Conservation (phyloP, 35 echinoderm and acorn worm genomes). For the Ptychodera flava region DNA sequence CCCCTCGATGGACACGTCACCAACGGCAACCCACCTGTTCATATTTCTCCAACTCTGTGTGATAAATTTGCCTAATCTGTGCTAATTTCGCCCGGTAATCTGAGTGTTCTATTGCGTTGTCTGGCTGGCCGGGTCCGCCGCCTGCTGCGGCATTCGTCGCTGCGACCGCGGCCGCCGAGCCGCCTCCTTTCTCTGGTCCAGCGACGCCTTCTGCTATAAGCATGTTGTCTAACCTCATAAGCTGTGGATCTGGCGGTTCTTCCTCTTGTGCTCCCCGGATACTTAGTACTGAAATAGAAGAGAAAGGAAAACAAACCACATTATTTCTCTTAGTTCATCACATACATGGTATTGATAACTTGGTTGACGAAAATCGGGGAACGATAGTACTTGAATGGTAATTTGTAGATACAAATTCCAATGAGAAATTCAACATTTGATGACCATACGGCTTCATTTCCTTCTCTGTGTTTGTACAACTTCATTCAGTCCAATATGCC, state of each 20-base stretch:
- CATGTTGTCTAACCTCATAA: slow-evolving; percentile 99
- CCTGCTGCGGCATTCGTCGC: slow-evolving; percentile 87
- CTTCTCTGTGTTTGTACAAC: too few species aligned
- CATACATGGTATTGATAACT: neutral
- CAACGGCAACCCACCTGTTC: too few species aligned
- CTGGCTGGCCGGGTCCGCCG: slow-evolving; percentile 89
- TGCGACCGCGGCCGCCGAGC: slow-evolving; percentile 90
- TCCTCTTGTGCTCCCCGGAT: slow-evolving; percentile 97
- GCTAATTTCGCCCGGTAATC: slow-evolving; percentile 98
- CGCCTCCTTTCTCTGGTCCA: slow-evolving; percentile 95
- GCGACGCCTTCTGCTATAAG: slow-evolving; percentile 98
- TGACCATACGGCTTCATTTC: too few species aligned
- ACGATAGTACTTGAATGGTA: too few species aligned
- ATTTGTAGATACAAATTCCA: too few species aligned
- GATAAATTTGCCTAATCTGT: slow-evolving; percentile 99
- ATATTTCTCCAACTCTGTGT: slow-evolving; percentile 99
- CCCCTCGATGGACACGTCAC: too few species aligned
- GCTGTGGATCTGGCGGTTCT: slow-evolving; percentile 95
- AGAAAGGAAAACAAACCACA: slow-evolving; percentile 11
- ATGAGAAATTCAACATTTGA: too few species aligned
- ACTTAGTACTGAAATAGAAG: slow-evolving; percentile 84
- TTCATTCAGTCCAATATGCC: too few species aligned
- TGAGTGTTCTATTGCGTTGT: slow-evolving; percentile 98
- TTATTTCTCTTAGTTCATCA: neutral
- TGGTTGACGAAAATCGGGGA: too few species aligned